Conservation (phyloP, 2,888 invertebrate species). For the Diarsia rubi region DNA sequence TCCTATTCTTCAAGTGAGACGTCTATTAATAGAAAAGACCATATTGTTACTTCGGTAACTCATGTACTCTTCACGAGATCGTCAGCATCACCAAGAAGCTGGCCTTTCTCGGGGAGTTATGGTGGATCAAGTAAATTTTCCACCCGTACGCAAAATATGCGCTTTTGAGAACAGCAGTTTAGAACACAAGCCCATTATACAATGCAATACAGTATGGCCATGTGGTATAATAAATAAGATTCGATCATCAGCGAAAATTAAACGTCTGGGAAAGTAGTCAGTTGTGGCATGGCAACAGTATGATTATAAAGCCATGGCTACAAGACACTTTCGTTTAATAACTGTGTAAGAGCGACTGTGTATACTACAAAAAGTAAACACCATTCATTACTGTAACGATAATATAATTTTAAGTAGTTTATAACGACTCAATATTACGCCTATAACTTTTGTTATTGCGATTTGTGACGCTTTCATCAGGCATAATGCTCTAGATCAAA, state of each 20-base stretch:
- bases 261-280: neutral
- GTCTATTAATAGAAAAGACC: too few species aligned
- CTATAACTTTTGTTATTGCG: conserved; percentile 40
- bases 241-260: neutral
- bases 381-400: conserved; percentile 13
- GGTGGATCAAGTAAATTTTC: too few species aligned
- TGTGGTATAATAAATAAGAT: too few species aligned
- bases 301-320: neutral
- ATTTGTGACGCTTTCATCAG: conserved; percentile 58
- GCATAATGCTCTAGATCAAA: conserved; percentile 59
- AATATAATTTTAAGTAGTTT: conserved; percentile 55
- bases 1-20: neutral
- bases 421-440: conserved; percentile 50
- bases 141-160: too few species aligned
- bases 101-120: too few species aligned
- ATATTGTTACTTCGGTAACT: too few species aligned
- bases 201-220: too few species aligned
- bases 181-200: too few species aligned
- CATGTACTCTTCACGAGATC: too few species aligned
- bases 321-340: conserved; percentile 7
- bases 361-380: conserved; percentile 23
- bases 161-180: too few species aligned
- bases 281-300: neutral
- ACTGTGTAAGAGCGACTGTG: conserved; percentile 10
- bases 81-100: too few species aligned